Conservation (phyloP, 2,113 vertebrate species). For the Setophaga kirtlandii region DNA sequence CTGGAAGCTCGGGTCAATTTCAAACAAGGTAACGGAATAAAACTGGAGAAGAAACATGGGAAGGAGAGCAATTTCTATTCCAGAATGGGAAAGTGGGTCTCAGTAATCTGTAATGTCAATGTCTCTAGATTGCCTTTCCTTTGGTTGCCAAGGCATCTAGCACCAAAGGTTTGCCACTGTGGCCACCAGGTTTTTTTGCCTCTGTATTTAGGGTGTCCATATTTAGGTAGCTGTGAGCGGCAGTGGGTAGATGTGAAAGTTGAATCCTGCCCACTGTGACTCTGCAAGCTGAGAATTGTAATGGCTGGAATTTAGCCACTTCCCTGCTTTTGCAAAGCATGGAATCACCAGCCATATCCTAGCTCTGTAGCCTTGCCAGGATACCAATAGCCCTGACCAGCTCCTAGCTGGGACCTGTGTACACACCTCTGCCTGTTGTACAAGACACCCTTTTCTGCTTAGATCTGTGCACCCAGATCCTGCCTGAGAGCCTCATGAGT, state of each 20-base stretch:
- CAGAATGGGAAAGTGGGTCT: background rate
- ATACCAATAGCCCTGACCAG: background rate
- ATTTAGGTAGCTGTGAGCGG: background rate
- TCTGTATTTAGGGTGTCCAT: background rate
- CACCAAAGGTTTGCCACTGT: background rate
- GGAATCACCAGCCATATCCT: accelerated
- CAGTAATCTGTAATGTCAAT: background rate
- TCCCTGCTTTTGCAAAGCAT: background rate
- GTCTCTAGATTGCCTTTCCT: background rate
- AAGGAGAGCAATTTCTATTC: background rate
- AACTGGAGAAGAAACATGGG: background rate
- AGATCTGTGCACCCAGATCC: background rate
- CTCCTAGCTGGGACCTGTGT: background rate
- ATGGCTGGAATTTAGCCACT: background rate
- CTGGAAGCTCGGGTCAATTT: background rate
- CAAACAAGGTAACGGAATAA: background rate
- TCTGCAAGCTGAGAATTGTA: background rate
- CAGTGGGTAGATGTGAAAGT: background rate
- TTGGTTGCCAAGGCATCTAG: background rate
- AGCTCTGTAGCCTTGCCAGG: background rate
- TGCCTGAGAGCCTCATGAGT: background rate
- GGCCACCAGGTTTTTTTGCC: background rate
- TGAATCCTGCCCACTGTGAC: background rate
- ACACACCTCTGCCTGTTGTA: background rate
- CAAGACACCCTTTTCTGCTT: background rate